Percentiles rank a stretch among this genome's conserved stretches.
Conservation (phyloP, 2,888 invertebrate genomes). For the Diaprepes abbreviatus region DNA sequence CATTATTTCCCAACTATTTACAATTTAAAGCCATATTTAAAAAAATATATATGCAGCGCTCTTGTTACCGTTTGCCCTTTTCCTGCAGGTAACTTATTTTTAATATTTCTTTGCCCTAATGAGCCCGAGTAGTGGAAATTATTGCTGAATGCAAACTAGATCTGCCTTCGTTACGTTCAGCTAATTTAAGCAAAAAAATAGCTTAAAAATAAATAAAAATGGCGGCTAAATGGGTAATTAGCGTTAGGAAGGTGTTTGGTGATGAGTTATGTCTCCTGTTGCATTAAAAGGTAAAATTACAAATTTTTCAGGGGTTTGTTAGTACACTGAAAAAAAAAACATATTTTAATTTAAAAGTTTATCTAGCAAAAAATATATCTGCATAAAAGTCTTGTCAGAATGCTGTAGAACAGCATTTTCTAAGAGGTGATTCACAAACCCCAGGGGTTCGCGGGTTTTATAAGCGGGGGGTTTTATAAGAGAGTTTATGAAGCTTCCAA, state of each 20-base stretch:
- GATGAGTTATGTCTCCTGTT: conserved; percentile 20
- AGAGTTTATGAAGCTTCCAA: too few relatives aligned
- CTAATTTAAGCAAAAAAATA: conserved; percentile 36
- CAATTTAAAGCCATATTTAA: too few relatives aligned
- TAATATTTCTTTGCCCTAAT: conserved; percentile 56
- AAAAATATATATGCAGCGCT: conserved; percentile 45
- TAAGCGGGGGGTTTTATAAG: too few relatives aligned
- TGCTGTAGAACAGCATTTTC: too few relatives aligned
- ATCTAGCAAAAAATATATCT: too few relatives aligned
- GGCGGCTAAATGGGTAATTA: conserved; percentile 31
- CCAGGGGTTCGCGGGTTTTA: too few relatives aligned
- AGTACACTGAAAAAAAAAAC: too few relatives aligned
- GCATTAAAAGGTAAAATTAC: neutral
- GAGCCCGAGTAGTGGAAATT: conserved; percentile 57
- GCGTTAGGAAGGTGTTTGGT: conserved; percentile 20
- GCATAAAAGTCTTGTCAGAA: too few relatives aligned
- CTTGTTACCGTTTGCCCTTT: conserved; percentile 53
- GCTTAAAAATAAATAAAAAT: conserved; percentile 36
- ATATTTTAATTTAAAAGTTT: too few relatives aligned
- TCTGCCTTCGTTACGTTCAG: conserved; percentile 32
- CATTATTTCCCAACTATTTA: too few relatives aligned
- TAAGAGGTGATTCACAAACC: too few relatives aligned
- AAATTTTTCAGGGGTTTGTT: too few relatives aligned
- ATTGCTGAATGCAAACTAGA: conserved; percentile 52
- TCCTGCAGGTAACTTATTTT: conserved; percentile 58